Evolutionary conservation across 2,888 invertebrate species (phyloP).

Genomic region (Drosophila anomelani): DNA sequence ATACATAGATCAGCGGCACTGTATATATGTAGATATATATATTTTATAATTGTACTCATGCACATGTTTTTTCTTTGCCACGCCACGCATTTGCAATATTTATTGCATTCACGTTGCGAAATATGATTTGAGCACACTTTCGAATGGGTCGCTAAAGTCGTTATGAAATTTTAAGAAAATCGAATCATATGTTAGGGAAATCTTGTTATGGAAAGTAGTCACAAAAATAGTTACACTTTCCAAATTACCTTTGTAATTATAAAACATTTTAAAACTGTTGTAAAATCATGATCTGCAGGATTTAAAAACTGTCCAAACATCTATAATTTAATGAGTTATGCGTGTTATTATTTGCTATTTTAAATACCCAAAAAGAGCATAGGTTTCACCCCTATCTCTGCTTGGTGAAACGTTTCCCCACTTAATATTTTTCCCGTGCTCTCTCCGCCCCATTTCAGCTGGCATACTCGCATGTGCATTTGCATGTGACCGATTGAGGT

Average conservation of each 20-base stretch:
- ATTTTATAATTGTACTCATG: constrained; percentile 8
- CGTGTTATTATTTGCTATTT: neutral
- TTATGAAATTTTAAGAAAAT: neutral
- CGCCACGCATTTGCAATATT: constrained; percentile 57
- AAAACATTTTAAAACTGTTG: neutral
- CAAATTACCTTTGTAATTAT: neutral
- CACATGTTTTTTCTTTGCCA: constrained; percentile 25
- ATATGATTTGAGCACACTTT: constrained; percentile 46
- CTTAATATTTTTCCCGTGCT: constrained; percentile 34
- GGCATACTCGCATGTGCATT: constrained; percentile 58
- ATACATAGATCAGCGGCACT: constrained; percentile 6
- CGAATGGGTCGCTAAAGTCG: neutral
- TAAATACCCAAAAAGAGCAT: constrained; percentile 10
- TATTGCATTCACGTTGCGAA: constrained; percentile 52
- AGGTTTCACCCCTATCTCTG: neutral
- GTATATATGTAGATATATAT: neutral
- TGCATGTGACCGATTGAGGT: constrained; percentile 75
- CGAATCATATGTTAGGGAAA: neutral
- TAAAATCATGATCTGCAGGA: neutral
- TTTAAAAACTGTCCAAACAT: neutral
- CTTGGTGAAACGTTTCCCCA: constrained; percentile 2
- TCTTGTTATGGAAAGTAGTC: too few relatives aligned
- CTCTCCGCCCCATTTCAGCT: constrained; percentile 30
- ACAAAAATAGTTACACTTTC: too few relatives aligned
- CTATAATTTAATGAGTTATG: neutral